Percentiles rank a stretch among this genome's conserved stretches.
phyloP scores from a whole-genome alignment of 1,140 invertebrate genomes.

The Drosophila tsacasi region DNA sequence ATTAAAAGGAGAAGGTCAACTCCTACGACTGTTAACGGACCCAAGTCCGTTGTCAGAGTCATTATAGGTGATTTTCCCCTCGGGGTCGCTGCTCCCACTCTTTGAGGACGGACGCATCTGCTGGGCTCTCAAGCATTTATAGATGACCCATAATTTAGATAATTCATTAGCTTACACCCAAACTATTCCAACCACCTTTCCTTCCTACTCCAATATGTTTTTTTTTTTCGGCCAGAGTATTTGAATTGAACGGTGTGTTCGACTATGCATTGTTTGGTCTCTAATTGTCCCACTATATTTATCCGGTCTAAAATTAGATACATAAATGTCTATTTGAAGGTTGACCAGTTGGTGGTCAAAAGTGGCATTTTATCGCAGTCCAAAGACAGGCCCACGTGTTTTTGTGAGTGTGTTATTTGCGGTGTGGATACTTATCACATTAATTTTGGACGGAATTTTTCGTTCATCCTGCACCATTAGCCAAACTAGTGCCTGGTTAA shows the following conservation, averaged over 20 bases:
- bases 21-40: slow-evolving; percentile 9
- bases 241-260: slow-evolving; percentile 6
- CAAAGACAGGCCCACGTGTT: slow-evolving; percentile 15
- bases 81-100: neutral
- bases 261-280: slow-evolving; percentile 23
- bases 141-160: slow-evolving; percentile 41
- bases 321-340: slow-evolving; percentile 41
- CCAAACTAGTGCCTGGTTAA: slow-evolving; percentile 19
- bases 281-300: slow-evolving; percentile 48
- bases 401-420: slow-evolving; percentile 4
- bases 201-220: neutral
- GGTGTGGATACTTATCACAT: neutral
- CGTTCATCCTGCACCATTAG: slow-evolving; percentile 30
- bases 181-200: neutral
- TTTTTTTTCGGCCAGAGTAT: neutral
- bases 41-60: slow-evolving; percentile 23
- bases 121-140: slow-evolving; percentile 40
- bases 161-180: slow-evolving; percentile 33
- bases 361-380: slow-evolving; percentile 14
- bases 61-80: slow-evolving; percentile 13
- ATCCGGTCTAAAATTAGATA: slow-evolving; percentile 39
- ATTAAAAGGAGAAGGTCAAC: slow-evolving; percentile 18
- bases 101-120: slow-evolving; percentile 11
- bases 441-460: slow-evolving; percentile 9
- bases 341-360: slow-evolving; percentile 32